Evolutionary conservation across 1,140 invertebrate genomes (phyloP).

Genomic region (Drosophila bifasciata): DNA sequence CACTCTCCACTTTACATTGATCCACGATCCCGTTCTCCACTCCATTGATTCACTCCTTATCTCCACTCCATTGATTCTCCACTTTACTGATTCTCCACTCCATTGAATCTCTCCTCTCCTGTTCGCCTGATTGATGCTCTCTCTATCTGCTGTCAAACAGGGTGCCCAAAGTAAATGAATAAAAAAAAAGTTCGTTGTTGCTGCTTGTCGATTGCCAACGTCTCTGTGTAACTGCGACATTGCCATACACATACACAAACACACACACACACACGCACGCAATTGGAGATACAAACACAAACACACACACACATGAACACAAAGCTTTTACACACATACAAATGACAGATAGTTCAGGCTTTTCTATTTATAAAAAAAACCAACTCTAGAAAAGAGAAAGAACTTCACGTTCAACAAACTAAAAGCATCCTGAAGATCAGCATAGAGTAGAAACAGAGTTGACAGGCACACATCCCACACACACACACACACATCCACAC

Average conservation of each 20-base stretch:
- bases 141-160: conserved; percentile 67
- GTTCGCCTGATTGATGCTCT: conserved; percentile 15
- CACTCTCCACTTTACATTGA: too few relatives aligned
- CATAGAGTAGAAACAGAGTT: conserved; percentile 56
- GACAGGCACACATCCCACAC: conserved; percentile 44
- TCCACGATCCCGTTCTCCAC: too few relatives aligned
- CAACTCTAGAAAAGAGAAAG: conserved; percentile 5
- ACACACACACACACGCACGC: conserved; percentile 42
- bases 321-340: conserved; percentile 19
- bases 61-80: too few relatives aligned
- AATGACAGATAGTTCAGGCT: conserved; percentile 10
- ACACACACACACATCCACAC: conserved; percentile 25
- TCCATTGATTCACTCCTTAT: too few relatives aligned
- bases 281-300: conserved; percentile 15
- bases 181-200: conserved; percentile 70
- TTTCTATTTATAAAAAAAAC: too few relatives aligned
- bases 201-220: conserved; percentile 82
- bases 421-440: conserved; percentile 52
- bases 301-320: conserved; percentile 13
- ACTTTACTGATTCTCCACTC: too few relatives aligned
- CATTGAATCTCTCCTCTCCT: too few relatives aligned
- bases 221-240: conserved; percentile 75
- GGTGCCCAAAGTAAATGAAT: conserved; percentile 49
- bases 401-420: conserved; percentile 36
- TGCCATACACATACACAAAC: conserved; percentile 34